These are phyloP conservation scores for Brachyistius frenatus DNA, from an alignment of 2,113 vertebrate genomes.

Conservation along the genomic window DNA sequence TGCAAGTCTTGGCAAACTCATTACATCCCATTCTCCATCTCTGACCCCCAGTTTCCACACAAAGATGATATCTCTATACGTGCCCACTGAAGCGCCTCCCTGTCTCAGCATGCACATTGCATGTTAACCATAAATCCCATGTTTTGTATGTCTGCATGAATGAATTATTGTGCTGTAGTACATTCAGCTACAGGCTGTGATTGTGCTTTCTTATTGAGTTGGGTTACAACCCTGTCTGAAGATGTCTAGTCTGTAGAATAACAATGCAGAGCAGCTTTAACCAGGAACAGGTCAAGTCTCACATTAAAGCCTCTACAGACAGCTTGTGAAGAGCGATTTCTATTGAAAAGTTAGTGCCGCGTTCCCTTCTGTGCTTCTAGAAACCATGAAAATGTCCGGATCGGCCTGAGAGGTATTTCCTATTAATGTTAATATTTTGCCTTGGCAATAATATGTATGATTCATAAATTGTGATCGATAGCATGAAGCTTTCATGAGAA, in stretches of 20 bases:
- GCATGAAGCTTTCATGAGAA: conserved; percentile 55
- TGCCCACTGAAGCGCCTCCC: conserved; percentile 28
- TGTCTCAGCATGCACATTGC: conserved; percentile 38
- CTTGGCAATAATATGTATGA: conserved; percentile 45
- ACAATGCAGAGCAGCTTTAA: conserved; percentile 47
- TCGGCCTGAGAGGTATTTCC: conserved; percentile 19
- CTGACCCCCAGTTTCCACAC: conserved; percentile 32
- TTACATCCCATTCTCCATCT: conserved; percentile 25
- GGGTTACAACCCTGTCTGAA: conserved; percentile 29
- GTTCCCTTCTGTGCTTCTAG: background rate
- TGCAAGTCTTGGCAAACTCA: conserved; percentile 50
- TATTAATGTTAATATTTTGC: conserved; percentile 52
- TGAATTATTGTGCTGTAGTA: conserved; percentile 29
- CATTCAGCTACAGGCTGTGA: conserved; percentile 16
- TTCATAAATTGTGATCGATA: conserved; percentile 57
- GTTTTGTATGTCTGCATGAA: conserved; percentile 26
- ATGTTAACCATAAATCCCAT: conserved; percentile 55
- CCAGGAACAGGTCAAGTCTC: conserved; percentile 49
- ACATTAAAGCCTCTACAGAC: conserved; percentile 43
- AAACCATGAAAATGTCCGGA: conserved; percentile 3
- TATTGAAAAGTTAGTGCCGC: conserved; percentile 5
- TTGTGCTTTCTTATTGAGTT: background rate
- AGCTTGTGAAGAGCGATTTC: conserved; percentile 11
- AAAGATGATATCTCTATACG: conserved; percentile 39
- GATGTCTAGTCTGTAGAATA: conserved; percentile 28